Evolutionary conservation across 1,140 invertebrate genomes (phyloP).

Genomic region (Metaphire vulgaris): DNA sequence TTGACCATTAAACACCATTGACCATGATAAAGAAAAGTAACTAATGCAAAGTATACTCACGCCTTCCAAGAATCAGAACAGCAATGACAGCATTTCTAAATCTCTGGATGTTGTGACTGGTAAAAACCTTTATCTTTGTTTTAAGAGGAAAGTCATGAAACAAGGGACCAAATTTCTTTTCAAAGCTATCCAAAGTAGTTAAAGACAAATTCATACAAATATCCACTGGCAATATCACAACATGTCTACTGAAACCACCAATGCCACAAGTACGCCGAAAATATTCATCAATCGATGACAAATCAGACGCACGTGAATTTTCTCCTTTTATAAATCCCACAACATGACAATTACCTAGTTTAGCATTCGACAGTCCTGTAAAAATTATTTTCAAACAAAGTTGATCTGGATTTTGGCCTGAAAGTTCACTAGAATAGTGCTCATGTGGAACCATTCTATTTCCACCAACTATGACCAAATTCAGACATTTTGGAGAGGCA

Average conservation of each 20-base stretch:
- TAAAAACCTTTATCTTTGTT: background rate
- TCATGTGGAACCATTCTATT: background rate
- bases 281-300: background rate
- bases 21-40: too few species aligned
- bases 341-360: background rate
- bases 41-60: too few species aligned
- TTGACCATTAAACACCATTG: too few species aligned
- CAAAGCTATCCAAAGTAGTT: background rate
- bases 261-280: background rate
- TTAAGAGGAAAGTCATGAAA: background rate
- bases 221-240: background rate
- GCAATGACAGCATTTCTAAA: background rate
- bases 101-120: background rate
- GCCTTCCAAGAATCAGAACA: background rate
- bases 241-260: background rate
- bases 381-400: background rate
- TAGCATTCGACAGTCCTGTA: background rate
- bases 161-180: background rate
- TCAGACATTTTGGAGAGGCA: background rate
- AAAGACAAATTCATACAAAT: background rate
- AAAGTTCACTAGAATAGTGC: background rate
- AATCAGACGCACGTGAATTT: background rate
- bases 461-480: background rate
- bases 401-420: background rate
- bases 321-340: background rate